Evolutionary conservation across 2,888 invertebrate genomes (phyloP).

Genomic region (Catocala sponsa): DNA sequence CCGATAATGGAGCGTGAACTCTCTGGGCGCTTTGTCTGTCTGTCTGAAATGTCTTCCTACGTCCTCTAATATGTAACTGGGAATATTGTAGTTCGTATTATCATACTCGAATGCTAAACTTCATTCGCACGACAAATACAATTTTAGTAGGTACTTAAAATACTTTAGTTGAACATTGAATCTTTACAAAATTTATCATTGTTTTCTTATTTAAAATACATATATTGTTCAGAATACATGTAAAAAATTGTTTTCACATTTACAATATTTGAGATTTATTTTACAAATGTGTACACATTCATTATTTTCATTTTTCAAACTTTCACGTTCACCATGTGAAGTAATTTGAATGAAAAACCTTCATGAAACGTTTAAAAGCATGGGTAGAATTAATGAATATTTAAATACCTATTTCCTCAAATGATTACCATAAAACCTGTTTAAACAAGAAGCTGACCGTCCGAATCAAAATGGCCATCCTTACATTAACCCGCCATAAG

Average conservation of each 20-base stretch:
- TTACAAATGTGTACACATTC: too few relatives aligned
- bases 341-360: too few relatives aligned
- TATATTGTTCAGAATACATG: too few relatives aligned
- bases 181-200: too few relatives aligned
- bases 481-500: slow-evolving; percentile 45
- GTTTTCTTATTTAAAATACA: too few relatives aligned
- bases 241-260: too few relatives aligned
- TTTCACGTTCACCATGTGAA: too few relatives aligned
- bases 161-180: too few relatives aligned
- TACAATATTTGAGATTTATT: too few relatives aligned
- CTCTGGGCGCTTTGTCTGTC: slow-evolving; percentile 72
- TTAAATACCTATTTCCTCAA: not conserved
- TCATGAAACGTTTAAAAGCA: too few relatives aligned
- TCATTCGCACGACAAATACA: not conserved
- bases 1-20: slow-evolving; percentile 83
- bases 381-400: too few relatives aligned
- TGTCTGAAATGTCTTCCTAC: slow-evolving; percentile 58
- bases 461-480: slow-evolving; percentile 16
- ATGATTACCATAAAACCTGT: slow-evolving; percentile 29
- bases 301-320: too few relatives aligned
- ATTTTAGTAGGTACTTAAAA: not conserved
- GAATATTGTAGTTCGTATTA: slow-evolving; percentile 24
- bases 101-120: slow-evolving; percentile 1
- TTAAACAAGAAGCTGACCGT: slow-evolving; percentile 10
- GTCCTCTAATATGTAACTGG: slow-evolving; percentile 37